Evolutionary conservation across 2,797 vertebrate species (phyloP), one percentile per base, ranked within the genome.

Genomic region (Pseudochromis fuscus): DNA sequence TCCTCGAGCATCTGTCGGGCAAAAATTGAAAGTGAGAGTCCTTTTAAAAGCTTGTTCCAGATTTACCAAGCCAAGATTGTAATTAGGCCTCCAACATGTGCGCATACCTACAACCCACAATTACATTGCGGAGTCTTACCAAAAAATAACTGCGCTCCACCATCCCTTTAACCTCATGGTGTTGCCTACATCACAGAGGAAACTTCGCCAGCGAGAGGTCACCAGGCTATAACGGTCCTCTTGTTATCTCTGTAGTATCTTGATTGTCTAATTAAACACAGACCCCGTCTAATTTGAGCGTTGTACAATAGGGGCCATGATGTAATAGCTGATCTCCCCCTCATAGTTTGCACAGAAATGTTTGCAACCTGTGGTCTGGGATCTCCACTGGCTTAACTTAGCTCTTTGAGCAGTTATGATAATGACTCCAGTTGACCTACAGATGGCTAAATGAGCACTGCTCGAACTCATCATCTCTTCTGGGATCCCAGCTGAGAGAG

Each of bases 21-120:
- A 56, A 71, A 72, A 74, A 79, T 76, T 86, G 69, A 90, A 88
- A 63, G 76, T 66, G 77, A 79, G 88, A 76, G 86, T 31, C 77
- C 81, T 69, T 76, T 90, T 85, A 79, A 88, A 82, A 74, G 85
- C 84, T 83, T 62, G 87, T 73, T 88, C 86, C 77, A 49, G 78
- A 90, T 90, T 89, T 86, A 85, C 87, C 63, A 72, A 66, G 74
- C 84, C 77, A 86, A 84, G 89, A 90, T 91, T 93, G 88, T 93
- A 94, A 93, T 93, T 94, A 93, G 85, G 79, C 67, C 75, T 87
- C 77, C 83, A 87, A 86, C 91, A 92, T 92, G 83, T 91, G 87
- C 70, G 31, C 72, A 75, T 78, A 85, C 83, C 87, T 85, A 82
- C 84, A 94, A 89, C 90, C 90, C 79, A 61, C 88, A 93, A 89